Evolutionary conservation across 2,797 vertebrate species (phyloP), one percentile per base, ranked within the genome.

Genomic region (Scleropages formosus): DNA sequence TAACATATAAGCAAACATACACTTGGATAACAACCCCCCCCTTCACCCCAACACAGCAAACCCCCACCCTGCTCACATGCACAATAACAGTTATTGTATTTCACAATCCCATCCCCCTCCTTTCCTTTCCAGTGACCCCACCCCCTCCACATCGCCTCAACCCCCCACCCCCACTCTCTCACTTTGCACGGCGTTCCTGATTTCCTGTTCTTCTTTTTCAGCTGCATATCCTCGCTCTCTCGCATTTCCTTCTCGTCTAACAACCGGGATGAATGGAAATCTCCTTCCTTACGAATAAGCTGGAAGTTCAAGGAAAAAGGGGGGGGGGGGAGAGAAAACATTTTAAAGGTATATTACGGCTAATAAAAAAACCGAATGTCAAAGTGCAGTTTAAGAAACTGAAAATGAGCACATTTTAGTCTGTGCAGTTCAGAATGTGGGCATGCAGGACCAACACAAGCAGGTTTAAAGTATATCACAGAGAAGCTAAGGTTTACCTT

Each of bases 181-280:
- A 90, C 77, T 85, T 90, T 89, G 84, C 87, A 88, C 82, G 91
- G 92, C 80, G 84, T 93, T 81, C 91, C 91, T 70, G 95, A 94
- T 88, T 96, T 96, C 90, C 95, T 95, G 92, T 95, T 93, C 86
- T 94, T 95, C 85, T 96, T 96, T 88, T 94, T 96, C 70, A 92
- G 91, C 82, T 94, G 94, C 75, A 92, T 83, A 74, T 93, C 90
- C 87, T 94, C 89, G 84, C 90, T 92, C 18, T 93, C 88, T 77
- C 89, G 90, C 83, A 89, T 86, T 76, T 91, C 86, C 75, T 93
- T 93, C 71, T 86, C 88, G 60, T 93, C 91, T 81, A 93, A 79
- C 74, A 94, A 81, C 73, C 91, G 87, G 16, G 92, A 88, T 6
- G 92, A 87, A 77, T 92, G 92, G 83, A 91, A 93, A 77, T 92